Base-by-base conservation (phyloP, 2,113 vertebrate genomes). In the Hyperopisus bebe region DNA sequence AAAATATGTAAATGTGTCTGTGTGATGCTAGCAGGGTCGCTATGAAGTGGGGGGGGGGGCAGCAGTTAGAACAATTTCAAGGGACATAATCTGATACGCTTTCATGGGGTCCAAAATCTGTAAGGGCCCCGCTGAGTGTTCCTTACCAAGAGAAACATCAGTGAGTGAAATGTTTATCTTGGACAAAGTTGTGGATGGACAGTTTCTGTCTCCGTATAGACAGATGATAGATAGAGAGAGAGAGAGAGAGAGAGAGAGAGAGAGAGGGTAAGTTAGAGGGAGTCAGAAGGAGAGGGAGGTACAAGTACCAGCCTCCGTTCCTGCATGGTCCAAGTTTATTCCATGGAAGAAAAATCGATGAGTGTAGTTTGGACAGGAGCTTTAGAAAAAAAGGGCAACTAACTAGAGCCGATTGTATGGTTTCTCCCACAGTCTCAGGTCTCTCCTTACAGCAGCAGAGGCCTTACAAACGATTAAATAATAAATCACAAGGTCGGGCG, bases 401-500 rank as follows among this genome's bases (percentile, higher is more conserved):
- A 97, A 97, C 96, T 96, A 96, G 96, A 96, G 95, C 95, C 95
- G 96, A 97, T 97, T 96, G 96, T 97, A 96, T 90, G 96, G 95
- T 96, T 96, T 96, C 95, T 96, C 95, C 95, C 95, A 96, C 95
- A 95, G 97, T 95, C 95, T 95, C 96, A 95, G 93, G 94, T 95
- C 96, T 96, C 95, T 96, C 95, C 96, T 96, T 96, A 96, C 95
- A 96, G 95, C 94, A 94, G 95, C 95, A 96, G 95, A 96, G 95
- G 96, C 96, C 96, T 95, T 96, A 96, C 96, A 96, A 96, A 96
- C 95, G 96, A 94, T 96, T 98, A 97, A 98, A 97, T 98, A 98
- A 98, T 98, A 97, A 97, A 98, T 98, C 97, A 97, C 95, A 97
- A 96, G 95, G 96, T 96, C 94, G 96, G 96, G 96, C 95, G 96